Evolutionary conservation across 2,113 vertebrate genomes (phyloP).

Genomic region (Oncorhynchus mykiss): DNA sequence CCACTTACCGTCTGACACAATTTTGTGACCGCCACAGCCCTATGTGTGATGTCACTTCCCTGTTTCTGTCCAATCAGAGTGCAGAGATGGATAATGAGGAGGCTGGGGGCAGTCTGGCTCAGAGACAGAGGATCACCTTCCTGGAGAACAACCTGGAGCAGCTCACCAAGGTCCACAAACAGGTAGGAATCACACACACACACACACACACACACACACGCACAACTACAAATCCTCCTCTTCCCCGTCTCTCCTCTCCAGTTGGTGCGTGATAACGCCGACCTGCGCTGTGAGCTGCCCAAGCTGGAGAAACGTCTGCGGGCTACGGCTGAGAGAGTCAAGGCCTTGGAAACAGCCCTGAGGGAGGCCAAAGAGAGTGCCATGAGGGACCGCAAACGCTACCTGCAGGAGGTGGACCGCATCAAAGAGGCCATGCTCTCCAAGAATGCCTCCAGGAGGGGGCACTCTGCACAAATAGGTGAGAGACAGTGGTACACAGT

Average conservation of each 20-base stretch:
- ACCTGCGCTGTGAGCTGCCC: slow-evolving; percentile 93
- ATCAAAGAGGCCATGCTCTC: slow-evolving; percentile 93
- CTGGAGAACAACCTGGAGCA: slow-evolving; percentile 89
- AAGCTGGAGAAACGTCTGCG: slow-evolving; percentile 92
- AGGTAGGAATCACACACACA: slow-evolving; percentile 32
- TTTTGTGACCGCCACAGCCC: not conserved
- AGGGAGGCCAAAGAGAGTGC: slow-evolving; percentile 92
- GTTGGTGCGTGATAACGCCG: slow-evolving; percentile 92
- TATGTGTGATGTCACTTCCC: not conserved
- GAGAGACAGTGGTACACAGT: slow-evolving; percentile 28
- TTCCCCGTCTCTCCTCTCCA: slow-evolving; percentile 20
- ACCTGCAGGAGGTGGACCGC: slow-evolving; percentile 95
- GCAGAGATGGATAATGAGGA: slow-evolving; percentile 82
- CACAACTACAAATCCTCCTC: not conserved
- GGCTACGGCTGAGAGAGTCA: slow-evolving; percentile 87
- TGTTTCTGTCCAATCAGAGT: slow-evolving; percentile 63
- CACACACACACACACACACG: not conserved
- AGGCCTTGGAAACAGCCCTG: slow-evolving; percentile 87
- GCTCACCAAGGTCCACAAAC: slow-evolving; percentile 81
- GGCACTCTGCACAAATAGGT: slow-evolving; percentile 90
- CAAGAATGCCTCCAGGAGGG: slow-evolving; percentile 88
- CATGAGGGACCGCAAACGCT: slow-evolving; percentile 89
- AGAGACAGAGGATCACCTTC: slow-evolving; percentile 90
- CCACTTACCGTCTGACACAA: not conserved
- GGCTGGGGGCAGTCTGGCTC: slow-evolving; percentile 78